Conservation (phyloP, 2,797 vertebrate species). For the Micrastur ruficollis region DNA sequence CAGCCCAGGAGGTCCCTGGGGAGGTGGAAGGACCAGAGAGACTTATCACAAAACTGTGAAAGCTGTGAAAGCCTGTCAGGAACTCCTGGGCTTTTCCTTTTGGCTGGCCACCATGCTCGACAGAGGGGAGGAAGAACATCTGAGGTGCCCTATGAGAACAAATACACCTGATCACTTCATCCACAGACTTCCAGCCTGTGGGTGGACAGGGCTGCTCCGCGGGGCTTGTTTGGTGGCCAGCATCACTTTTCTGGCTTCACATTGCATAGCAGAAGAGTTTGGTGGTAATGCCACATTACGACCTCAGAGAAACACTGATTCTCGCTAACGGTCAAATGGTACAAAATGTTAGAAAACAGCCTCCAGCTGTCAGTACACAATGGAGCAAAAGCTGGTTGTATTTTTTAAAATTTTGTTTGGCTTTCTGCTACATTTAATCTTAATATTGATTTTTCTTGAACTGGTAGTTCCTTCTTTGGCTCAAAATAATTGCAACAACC, state of each 20-base stretch:
- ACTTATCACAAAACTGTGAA: background rate
- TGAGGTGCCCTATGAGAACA: background rate
- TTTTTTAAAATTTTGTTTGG: background rate
- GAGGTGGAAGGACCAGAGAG: background rate
- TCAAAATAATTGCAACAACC: background rate
- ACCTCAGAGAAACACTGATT: background rate
- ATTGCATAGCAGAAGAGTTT: background rate
- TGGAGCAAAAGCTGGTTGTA: background rate
- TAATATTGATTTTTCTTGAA: background rate
- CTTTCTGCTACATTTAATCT: background rate
- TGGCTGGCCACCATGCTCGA: background rate
- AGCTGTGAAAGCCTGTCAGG: background rate
- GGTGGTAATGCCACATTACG: background rate
- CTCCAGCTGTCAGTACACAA: background rate
- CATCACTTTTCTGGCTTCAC: background rate
- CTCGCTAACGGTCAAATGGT: background rate
- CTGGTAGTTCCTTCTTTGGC: background rate
- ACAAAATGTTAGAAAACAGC: background rate
- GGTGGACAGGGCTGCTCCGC: background rate
- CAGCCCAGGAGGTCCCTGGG: background rate
- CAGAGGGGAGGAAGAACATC: background rate
- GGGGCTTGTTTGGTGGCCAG: background rate
- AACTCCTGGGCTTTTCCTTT: background rate
- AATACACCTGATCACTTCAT: background rate
- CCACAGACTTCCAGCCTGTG: fast-evolving